These are phyloP conservation scores for Lepisosteus oculatus DNA, from an alignment of 2,113 vertebrate genomes.

Conservation along the genomic window DNA sequence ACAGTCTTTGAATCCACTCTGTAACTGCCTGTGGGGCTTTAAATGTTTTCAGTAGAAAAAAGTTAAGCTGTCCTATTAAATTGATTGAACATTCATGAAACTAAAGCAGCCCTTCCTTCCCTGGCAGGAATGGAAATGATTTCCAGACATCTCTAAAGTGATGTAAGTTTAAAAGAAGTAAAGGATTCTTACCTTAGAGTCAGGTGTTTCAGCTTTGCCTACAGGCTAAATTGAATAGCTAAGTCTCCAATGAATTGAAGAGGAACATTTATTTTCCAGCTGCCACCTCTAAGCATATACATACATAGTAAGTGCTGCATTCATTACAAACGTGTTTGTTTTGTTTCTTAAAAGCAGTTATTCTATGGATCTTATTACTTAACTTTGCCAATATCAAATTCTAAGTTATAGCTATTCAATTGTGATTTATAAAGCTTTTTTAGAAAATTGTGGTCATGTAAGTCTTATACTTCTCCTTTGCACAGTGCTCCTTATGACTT, in stretches of 20 bases:
- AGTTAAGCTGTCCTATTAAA: conserved; percentile 73
- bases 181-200: conserved; percentile 62
- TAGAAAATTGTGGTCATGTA: too few species aligned
- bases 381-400: too few species aligned
- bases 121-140: conserved; percentile 66
- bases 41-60: conserved; percentile 50
- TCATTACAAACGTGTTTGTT: conserved; percentile 4
- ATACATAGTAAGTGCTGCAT: conserved; percentile 12
- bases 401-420: too few species aligned
- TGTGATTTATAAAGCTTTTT: too few species aligned
- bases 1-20: conserved; percentile 57
- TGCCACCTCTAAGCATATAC: conserved; percentile 39
- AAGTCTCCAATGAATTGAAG: conserved; percentile 53
- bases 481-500: too few species aligned
- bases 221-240: conserved; percentile 64
- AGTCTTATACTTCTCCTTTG: too few species aligned
- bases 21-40: conserved; percentile 63
- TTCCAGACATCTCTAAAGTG: conserved; percentile 68
- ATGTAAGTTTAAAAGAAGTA: conserved; percentile 61
- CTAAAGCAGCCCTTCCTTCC: conserved; percentile 57
- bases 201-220: conserved; percentile 65
- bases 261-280: conserved; percentile 43
- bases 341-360: background rate
- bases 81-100: conserved; percentile 76
- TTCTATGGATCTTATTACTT: too few species aligned